Conservation (phyloP, 2,113 vertebrate genomes). For the Callionymus lyra region DNA sequence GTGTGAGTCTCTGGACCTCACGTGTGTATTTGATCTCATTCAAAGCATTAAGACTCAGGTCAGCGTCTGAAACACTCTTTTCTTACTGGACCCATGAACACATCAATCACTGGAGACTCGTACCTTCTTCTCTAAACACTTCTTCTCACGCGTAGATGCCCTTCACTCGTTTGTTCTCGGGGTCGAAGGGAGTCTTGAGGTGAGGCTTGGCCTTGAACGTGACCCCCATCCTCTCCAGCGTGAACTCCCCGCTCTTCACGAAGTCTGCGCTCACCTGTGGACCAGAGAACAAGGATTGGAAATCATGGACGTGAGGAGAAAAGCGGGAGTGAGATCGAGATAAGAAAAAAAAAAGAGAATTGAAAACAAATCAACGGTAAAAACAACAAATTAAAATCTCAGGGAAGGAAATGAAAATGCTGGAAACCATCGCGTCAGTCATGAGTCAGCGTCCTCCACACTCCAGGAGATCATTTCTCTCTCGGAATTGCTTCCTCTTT, state of each 20-base stretch:
- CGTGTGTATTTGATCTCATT: no score
- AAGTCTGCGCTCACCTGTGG: conserved; percentile 80
- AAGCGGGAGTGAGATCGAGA: no score
- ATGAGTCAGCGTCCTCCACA: conserved; percentile 38
- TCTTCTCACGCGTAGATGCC: conserved; percentile 72
- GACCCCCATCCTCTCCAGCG: conserved; percentile 86
- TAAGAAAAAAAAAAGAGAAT: background rate
- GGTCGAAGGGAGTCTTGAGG: conserved; percentile 85
- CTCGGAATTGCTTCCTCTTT: conserved; percentile 15
- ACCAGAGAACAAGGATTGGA: no score
- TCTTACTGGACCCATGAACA: no score
- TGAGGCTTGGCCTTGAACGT: conserved; percentile 75
- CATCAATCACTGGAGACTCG: no score
- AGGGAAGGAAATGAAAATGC: conserved; percentile 9
- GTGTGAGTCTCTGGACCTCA: no score
- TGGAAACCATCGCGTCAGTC: conserved; percentile 31
- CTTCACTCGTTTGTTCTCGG: conserved; percentile 83
- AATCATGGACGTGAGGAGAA: no score
- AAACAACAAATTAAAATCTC: no score
- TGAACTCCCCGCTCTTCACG: conserved; percentile 76
- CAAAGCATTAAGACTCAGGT: no score
- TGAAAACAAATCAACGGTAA: background rate
- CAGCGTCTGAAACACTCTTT: no score
- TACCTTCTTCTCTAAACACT: background rate
- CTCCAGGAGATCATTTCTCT: conserved; percentile 31